phyloP scores from a whole-genome alignment of 2,888 invertebrate species.

The Apodemia zela region DNA sequence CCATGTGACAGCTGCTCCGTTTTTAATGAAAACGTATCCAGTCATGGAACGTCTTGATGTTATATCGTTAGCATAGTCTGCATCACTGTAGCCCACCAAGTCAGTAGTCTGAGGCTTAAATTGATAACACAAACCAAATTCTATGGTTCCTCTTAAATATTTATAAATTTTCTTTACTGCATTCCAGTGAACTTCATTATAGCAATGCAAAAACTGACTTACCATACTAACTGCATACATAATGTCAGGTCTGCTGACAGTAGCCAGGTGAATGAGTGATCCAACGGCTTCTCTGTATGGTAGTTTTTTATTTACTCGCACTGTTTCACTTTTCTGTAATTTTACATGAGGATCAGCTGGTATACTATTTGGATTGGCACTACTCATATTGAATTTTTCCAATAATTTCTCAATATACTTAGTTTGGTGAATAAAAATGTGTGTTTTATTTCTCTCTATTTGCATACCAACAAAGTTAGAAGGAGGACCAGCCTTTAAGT shows the following conservation, averaged over 20 bases:
- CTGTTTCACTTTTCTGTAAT: background rate
- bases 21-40: background rate
- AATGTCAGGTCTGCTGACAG: too few relatives aligned
- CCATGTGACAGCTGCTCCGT: background rate
- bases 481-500: conserved; percentile 22
- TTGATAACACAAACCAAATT: background rate
- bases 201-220: background rate
- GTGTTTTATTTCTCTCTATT: conserved; percentile 24
- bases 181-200: background rate
- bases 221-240: background rate
- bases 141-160: background rate
- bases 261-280: background rate
- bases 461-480: conserved; percentile 28
- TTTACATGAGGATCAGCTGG: background rate
- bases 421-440: background rate
- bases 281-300: background rate
- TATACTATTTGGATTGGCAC: background rate
- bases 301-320: background rate
- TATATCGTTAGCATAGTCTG: background rate
- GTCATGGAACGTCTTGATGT: background rate
- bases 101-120: background rate
- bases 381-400: background rate
- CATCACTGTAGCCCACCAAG: background rate
- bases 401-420: background rate
- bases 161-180: background rate